Base-by-base conservation (phyloP, 1,140 invertebrate species). In the Trichonephila inaurata region DNA sequence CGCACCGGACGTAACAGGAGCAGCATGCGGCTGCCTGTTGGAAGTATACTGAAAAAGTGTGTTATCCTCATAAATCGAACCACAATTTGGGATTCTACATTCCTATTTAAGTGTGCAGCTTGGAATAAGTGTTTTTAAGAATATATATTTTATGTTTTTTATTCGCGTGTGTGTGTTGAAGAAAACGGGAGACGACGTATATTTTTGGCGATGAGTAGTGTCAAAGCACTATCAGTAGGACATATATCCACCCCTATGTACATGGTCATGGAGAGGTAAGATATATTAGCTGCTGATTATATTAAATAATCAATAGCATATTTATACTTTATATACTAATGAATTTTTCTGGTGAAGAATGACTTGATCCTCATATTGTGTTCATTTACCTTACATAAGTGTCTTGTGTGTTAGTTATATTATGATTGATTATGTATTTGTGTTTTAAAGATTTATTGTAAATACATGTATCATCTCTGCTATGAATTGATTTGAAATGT, bases 221-320 rank as follows among this genome's bases (percentile, higher is more conserved):
- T 93, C 33, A 93, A 93, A 33, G 72, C 92, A 93, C 92, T 93
- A 93, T 85, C 92, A 82, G 69, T 93, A 61, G 92, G 92, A 93
- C 92, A 93, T 85, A 85, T 93, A 61, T 21, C 91, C 51, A 93
- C 85, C 44, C 92, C 92, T 60, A 88, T 93, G 92, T 93, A 93
- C 88, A 85, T 93, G 92, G 92, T 93, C 58, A 93, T 93, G 92
- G 92, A 93, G 87, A 89, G 86, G 92, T 93, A 93, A 93, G 92
- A 19, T 14, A 66, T 77, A 77, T 28, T 28, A 28, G 14, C 12
- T 18, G 28, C 28, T 77, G 16, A 77, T 77, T 8, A 33, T 44
- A 28, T 28, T 14, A 7, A 58, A n/a, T 77, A 16, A 33, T 16
- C 18, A 28, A 21, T 24, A 24, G 44, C 44, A 51, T 51, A 8